Evolutionary conservation across 1,140 invertebrate genomes (phyloP).

Genomic region (Helicoverpa armigera): DNA sequence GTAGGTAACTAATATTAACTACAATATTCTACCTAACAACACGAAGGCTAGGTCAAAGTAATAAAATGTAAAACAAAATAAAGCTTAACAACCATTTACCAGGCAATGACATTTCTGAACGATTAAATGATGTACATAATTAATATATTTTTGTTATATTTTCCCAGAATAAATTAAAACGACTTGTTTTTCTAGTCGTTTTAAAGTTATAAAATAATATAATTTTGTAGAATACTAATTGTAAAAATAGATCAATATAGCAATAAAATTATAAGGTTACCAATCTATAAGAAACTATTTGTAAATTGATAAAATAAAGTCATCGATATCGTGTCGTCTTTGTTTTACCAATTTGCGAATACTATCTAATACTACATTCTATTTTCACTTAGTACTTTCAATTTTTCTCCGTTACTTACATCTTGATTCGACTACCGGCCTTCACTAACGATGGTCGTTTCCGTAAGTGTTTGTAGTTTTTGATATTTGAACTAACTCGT

Average conservation of each 20-base stretch:
- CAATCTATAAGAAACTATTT: neutral
- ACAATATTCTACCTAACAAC: no score
- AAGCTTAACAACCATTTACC: neutral
- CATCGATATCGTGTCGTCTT: neutral
- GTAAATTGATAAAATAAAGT: constrained; percentile 15
- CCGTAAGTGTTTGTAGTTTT: neutral
- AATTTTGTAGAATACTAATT: neutral
- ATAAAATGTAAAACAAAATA: neutral
- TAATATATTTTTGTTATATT: constrained; percentile 14
- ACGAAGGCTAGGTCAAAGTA: no score
- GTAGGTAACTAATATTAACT: no score
- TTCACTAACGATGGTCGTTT: constrained; percentile 5
- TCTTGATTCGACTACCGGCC: neutral
- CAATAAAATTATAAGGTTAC: neutral
- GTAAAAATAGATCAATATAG: constrained; percentile 6
- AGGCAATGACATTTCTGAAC: neutral
- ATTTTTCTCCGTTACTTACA: constrained; percentile 13
- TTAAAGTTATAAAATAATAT: neutral
- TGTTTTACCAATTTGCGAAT: constrained; percentile 28
- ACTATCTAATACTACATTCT: neutral
- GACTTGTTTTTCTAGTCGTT: neutral
- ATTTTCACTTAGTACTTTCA: constrained; percentile 35
- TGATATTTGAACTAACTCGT: no score
- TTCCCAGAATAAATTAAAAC: constrained; percentile 13
- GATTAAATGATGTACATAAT: neutral